Base-by-base conservation (phyloP, 2,888 invertebrate genomes). In the Odontocerum albicorne region DNA sequence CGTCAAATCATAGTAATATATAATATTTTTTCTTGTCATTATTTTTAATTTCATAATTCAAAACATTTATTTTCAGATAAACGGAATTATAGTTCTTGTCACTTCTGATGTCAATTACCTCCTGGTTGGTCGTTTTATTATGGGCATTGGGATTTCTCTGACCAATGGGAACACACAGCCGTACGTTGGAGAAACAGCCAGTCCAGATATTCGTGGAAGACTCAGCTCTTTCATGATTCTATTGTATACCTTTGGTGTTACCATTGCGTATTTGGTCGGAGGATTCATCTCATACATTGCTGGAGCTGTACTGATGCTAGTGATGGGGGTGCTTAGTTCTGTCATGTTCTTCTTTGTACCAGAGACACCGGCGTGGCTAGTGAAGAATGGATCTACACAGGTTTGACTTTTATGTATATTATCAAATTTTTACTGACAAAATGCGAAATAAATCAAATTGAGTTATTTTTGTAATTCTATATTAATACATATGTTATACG, bases 261-360 rank as follows among this genome's bases (percentile, higher is more conserved):
- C 54, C 1, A 12, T 32, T 15, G 49, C 46, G 4, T 58, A 49
- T 20, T 2, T 46, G 1, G 40, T 46, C n/a, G 58, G 58, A 12
- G 58, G 58, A 1, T 58, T 47, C 22, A 8, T 58, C 4, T 35
- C 49, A 4, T 58, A 58, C 21, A 38, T 8, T 15, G 55, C 43
- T 1, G 50, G 42, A 1, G 58, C 40, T 15, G 36, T 39, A 16
- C 12, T 50, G 20, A 50, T 49, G 47, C 20, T 59, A 4, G 21
- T 17, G 1, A 13, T 36, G 1, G 33, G 43, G 6, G 15, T 59
- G 8, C 10, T 35, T 2, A 33, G 32, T 32, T 27, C 44, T 3
- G 13, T 51, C 2, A 13, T 55, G 22, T 44, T 57, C n/a, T 1
- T 51, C 7, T 39, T 47, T 16, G 35, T 49, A 8, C 59, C 59